phyloP scores from a whole-genome alignment of 2,113 vertebrate genomes.

The Pituophis catenifer region DNA sequence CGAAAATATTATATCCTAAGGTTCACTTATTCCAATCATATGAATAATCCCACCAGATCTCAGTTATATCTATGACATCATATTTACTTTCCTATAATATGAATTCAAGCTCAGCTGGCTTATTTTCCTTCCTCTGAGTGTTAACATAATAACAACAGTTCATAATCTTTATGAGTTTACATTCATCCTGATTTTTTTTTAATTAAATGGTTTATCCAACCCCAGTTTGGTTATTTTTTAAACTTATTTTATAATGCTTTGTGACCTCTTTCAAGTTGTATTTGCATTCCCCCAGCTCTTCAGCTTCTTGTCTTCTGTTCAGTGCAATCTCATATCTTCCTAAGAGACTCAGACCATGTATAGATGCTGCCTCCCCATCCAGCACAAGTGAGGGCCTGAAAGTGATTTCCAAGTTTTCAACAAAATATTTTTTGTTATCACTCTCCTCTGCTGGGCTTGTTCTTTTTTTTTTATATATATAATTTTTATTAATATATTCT shows the following conservation, averaged over 20 bases:
- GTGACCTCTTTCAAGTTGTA: not conserved
- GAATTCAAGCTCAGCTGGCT: not conserved
- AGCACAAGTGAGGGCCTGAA: not conserved
- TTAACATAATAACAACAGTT: not conserved
- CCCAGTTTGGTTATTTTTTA: not conserved
- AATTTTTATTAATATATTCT: too few species aligned
- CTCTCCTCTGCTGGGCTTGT: not conserved
- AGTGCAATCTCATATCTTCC: not conserved
- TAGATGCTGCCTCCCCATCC: not conserved
- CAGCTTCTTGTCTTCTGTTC: not conserved
- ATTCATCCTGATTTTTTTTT: not conserved
- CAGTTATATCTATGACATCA: not conserved
- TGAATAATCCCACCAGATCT: not conserved
- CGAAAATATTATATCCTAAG: not conserved
- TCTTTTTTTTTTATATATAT: too few species aligned
- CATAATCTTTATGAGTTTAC: not conserved
- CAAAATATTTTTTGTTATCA: not conserved
- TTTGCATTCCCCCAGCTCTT: not conserved
- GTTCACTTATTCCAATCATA: not conserved
- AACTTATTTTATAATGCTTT: not conserved
- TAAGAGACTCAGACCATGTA: not conserved
- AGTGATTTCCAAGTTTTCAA: not conserved
- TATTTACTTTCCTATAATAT: not conserved
- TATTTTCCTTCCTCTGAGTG: not conserved
- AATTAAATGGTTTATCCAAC: not conserved